Evolutionary conservation across 2,888 invertebrate genomes (phyloP).

Genomic region (Hymenopus coronatus): DNA sequence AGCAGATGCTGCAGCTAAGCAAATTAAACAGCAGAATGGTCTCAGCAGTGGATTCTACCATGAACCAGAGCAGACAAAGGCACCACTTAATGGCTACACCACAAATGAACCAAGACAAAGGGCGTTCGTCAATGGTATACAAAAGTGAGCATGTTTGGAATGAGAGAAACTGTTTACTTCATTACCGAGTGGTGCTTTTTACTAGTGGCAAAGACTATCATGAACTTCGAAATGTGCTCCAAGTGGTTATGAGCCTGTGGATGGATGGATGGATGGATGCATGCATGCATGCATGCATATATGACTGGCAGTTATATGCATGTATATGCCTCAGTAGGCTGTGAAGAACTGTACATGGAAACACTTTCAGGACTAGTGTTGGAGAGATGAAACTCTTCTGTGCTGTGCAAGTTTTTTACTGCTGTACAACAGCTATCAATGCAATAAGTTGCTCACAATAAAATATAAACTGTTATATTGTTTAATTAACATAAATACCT

Average conservation of each 20-base stretch:
- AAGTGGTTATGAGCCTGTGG: background rate
- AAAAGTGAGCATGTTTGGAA: constrained; percentile 1
- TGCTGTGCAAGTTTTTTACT: background rate
- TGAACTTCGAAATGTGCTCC: background rate
- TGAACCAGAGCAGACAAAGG: constrained; percentile 45
- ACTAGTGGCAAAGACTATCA: background rate
- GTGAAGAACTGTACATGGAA: background rate
- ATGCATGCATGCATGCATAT: background rate
- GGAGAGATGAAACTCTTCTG: background rate
- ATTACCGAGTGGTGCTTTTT: background rate
- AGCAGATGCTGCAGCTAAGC: background rate
- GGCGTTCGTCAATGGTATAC: constrained; percentile 48
- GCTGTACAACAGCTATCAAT: background rate
- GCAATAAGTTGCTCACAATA: background rate
- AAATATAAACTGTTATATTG: background rate
- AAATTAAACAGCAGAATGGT: background rate
- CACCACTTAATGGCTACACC: constrained; percentile 53
- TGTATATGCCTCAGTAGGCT: background rate
- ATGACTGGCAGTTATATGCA: background rate
- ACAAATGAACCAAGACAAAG: constrained; percentile 49
- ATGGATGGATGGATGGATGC: no score
- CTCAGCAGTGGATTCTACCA: constrained; percentile 5
- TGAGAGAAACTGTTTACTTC: background rate
- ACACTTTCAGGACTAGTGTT: background rate
- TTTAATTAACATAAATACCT: background rate